Conservation (phyloP, 2,113 vertebrate genomes). For the Oplegnathus fasciatus region DNA sequence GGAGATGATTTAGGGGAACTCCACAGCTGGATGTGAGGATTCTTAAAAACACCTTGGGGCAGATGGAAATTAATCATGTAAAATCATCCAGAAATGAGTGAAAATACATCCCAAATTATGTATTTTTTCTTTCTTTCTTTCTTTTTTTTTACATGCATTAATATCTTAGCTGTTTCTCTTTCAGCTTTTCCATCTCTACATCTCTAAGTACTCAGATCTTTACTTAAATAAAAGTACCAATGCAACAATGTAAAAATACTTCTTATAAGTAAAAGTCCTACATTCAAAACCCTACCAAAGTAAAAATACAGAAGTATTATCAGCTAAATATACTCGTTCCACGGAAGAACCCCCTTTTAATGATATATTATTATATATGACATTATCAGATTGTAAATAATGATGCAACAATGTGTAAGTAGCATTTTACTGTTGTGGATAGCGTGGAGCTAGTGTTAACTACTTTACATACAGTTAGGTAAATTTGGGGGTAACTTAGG, state of each 20-base stretch:
- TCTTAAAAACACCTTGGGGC: slow-evolving; percentile 53
- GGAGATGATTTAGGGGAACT: slow-evolving; percentile 73
- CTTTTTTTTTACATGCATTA: not conserved
- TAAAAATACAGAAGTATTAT: not conserved
- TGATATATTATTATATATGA: not conserved
- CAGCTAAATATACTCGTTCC: not conserved
- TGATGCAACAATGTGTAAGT: not conserved
- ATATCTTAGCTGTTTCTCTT: not conserved
- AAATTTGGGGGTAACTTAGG: not conserved
- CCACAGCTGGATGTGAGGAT: slow-evolving; percentile 59
- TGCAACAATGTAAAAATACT: too few relatives aligned
- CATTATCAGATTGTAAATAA: not conserved
- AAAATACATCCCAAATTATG: slow-evolving; percentile 21
- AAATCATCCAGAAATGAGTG: slow-evolving; percentile 44
- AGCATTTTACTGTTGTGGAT: not conserved
- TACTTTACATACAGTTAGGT: not conserved
- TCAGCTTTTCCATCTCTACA: not conserved
- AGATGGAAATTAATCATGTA: slow-evolving; percentile 57
- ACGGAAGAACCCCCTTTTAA: not conserved
- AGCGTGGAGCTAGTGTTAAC: not conserved
- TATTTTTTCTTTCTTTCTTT: not conserved
- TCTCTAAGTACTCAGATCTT: too few relatives aligned
- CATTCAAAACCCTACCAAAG: not conserved
- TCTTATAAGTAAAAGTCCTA: not conserved
- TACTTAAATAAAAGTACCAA: too few relatives aligned